Percentiles rank a stretch among this genome's conserved stretches.
phyloP scores from a whole-genome alignment of 2,797 vertebrate species.

The Acrocephalus scirpaceus region DNA sequence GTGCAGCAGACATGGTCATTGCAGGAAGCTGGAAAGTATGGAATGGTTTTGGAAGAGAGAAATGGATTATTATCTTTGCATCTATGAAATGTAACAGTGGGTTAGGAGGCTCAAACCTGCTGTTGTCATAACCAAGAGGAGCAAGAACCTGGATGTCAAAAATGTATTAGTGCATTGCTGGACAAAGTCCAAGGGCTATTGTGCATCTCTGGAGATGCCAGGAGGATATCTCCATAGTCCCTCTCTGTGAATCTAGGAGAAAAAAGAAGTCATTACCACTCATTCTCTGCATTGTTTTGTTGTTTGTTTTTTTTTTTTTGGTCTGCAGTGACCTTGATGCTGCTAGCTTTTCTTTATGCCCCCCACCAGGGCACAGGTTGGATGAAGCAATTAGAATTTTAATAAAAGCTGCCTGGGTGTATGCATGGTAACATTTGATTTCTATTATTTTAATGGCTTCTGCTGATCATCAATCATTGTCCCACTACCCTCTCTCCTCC shows the following conservation, averaged over 20 bases:
- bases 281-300: neutral
- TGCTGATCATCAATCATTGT: neutral
- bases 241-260: neutral
- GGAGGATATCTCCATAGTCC: neutral
- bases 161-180: neutral
- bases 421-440: neutral
- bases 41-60: neutral
- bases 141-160: neutral
- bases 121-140: neutral
- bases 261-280: neutral
- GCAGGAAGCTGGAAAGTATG: neutral
- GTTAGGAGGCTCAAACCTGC: neutral
- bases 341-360: neutral
- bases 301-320: slow-evolving; percentile 57
- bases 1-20: neutral
- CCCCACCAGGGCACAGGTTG: neutral
- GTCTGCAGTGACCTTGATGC: slow-evolving; percentile 29
- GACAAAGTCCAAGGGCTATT: neutral
- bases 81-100: neutral
- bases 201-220: neutral
- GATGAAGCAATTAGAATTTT: neutral
- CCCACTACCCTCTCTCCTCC: neutral
- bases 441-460: neutral
- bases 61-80: neutral
- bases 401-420: neutral